Evolutionary conservation across 2,888 invertebrate genomes (phyloP), one percentile per base, ranked within the genome.

Genomic region (Clusia tigrina): DNA sequence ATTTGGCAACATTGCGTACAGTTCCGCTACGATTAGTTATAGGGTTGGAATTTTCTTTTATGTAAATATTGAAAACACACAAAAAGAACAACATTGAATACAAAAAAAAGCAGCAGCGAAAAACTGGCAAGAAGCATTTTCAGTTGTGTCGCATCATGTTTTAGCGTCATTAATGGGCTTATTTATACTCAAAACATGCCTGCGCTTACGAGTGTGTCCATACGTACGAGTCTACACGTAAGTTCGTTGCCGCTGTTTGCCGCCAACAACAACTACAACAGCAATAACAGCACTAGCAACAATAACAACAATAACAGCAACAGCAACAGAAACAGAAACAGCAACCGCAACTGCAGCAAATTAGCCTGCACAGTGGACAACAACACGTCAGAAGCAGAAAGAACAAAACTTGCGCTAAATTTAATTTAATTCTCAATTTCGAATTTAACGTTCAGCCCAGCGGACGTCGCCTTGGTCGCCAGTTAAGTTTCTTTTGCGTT

Each of bases 381-480:
- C 32, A 38, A 15, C 24, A n/a, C n/a, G 10, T 17, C 17, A 9
- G 26, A 53, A n/a, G 20, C 20, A n/a, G 54, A 53, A 12, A 15
- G 25, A 10, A 24, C 52, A 54, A 55, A 12, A 38, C 37, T 58
- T 63, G 62, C 57, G 64, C 67, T 67, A 67, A 69, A 69, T 68
- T 69, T 54, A 69, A 68, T 68, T 69, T 69, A 66, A 63, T 66
- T 66, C 68, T 69, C 67, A 68, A 63, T 67, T 69, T 66, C 57
- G 64, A 66, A 62, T 67, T 67, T 58, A 64, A 66, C 65, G 62
- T 66, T 67, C 65, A 60, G 65, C 62, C 61, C 63, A 63, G 60
- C 67, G 59, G 32, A 12, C 54, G 59, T 37, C 59, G 52, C 18
- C 6, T 12, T 6, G 32, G 6, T 32, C 32, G 32, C 12, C 32